These are phyloP conservation scores for Hypsopygia costalis DNA, from an alignment of 2,888 invertebrate genomes.

Conservation along the genomic window DNA sequence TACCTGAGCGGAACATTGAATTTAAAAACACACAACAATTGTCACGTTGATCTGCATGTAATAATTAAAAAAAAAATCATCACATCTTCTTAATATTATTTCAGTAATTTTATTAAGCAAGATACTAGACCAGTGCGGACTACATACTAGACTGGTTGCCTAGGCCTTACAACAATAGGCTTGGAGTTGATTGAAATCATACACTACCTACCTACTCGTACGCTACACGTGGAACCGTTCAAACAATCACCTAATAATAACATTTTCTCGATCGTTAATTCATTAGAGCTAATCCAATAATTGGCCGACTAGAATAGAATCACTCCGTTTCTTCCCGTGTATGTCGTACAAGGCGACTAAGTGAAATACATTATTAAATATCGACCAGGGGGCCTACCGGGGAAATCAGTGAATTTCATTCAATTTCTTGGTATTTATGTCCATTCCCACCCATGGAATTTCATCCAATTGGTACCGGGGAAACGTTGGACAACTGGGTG, in stretches of 20 bases:
- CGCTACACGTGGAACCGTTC: conserved; percentile 38
- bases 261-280: conserved; percentile 6
- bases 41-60: not conserved
- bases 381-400: too few species aligned
- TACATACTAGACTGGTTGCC: conserved; percentile 1
- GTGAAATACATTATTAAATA: too few species aligned
- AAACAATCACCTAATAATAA: conserved; percentile 36
- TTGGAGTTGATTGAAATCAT: conserved; percentile 31
- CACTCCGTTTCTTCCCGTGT: too few species aligned
- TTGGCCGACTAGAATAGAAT: too few species aligned
- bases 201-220: conserved; percentile 35
- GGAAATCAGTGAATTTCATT: too few species aligned
- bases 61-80: not conserved
- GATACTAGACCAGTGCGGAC: not conserved
- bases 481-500: too few species aligned
- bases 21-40: not conserved
- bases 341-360: too few species aligned
- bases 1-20: not conserved
- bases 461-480: too few species aligned
- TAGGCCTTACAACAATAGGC: conserved; percentile 21
- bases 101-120: not conserved
- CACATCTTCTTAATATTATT: not conserved
- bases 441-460: too few species aligned
- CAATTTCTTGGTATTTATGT: too few species aligned
- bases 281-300: not conserved